phyloP scores from a whole-genome alignment of 2,888 invertebrate species.

The Muschampia staudingeri region DNA sequence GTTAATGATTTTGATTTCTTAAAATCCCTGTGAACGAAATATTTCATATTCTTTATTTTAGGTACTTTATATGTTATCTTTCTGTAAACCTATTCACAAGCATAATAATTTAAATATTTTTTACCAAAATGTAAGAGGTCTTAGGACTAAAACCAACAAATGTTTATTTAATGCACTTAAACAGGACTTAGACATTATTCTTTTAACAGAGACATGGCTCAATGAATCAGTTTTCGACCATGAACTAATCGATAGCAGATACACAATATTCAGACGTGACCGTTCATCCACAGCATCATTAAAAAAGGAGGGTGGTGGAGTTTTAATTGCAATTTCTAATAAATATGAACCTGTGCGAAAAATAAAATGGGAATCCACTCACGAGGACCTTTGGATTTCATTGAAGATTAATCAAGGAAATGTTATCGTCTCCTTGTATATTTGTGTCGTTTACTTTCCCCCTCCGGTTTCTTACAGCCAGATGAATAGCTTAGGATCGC shows the following conservation, averaged over 20 bases:
- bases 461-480: constrained; percentile 2
- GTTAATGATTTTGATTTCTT: constrained; percentile 17
- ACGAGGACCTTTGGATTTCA: constrained; percentile 17
- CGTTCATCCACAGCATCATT: not conserved
- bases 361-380: constrained; percentile 12
- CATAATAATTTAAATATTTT: constrained; percentile 24
- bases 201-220: constrained; percentile 21
- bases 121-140: constrained; percentile 35
- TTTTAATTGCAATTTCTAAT: not conserved
- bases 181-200: not conserved
- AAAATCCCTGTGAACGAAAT: too few species aligned
- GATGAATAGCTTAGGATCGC: not conserved
- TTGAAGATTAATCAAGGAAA: constrained; percentile 11
- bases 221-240: constrained; percentile 35
- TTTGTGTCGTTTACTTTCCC: constrained; percentile 19
- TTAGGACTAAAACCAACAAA: constrained; percentile 32
- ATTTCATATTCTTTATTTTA: too few species aligned
- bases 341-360: constrained; percentile 28
- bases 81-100: not conserved
- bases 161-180: not conserved
- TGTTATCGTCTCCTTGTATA: not conserved
- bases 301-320: constrained; percentile 8
- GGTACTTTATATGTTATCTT: too few species aligned
- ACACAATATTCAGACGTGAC: constrained; percentile 33
- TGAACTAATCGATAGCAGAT: constrained; percentile 30